These are phyloP conservation scores for Istiophorus platypterus DNA, from an alignment of 2,113 vertebrate species.

Conservation along the genomic window DNA sequence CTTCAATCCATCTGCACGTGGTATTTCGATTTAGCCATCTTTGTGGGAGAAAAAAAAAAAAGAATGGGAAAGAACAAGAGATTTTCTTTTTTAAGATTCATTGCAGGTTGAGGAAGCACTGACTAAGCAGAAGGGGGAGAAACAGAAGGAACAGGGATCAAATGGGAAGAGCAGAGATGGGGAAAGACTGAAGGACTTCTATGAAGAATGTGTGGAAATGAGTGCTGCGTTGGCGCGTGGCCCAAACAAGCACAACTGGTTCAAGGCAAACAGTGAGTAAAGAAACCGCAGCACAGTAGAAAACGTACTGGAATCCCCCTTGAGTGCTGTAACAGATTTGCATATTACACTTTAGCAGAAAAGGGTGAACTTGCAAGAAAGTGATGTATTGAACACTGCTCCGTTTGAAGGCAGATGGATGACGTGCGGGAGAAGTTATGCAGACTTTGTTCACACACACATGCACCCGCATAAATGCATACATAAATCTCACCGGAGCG, in stretches of 20 bases:
- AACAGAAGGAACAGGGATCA: conserved; percentile 61
- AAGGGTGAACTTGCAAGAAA: conserved; percentile 47
- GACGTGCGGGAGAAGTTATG: conserved; percentile 40
- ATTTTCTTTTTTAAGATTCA: conserved; percentile 76
- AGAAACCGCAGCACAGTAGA: conserved; percentile 62
- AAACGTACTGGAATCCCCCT: conserved; percentile 63
- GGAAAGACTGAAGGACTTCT: conserved; percentile 82
- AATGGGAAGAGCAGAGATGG: conserved; percentile 77
- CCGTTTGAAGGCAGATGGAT: conserved; percentile 45
- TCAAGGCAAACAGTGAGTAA: conserved; percentile 86
- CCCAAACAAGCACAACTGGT: conserved; percentile 82
- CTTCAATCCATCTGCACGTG: conserved; percentile 38
- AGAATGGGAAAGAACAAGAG: conserved; percentile 26
- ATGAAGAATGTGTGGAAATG: conserved; percentile 84
- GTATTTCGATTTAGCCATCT: conserved; percentile 48
- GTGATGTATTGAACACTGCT: conserved; percentile 38
- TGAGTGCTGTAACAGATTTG: conserved; percentile 71
- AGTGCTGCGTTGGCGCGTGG: conserved; percentile 71
- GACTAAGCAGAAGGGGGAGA: conserved; percentile 73
- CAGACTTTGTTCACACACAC: conserved; percentile 32
- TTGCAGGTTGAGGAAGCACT: conserved; percentile 73
- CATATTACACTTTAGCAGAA: conserved; percentile 60
- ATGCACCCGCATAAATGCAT: neutral
- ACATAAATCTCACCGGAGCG: neutral
- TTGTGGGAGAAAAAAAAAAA: conserved; percentile 17